Conservation (phyloP, 2,113 vertebrate species). For the Rhombomys opimus region DNA sequence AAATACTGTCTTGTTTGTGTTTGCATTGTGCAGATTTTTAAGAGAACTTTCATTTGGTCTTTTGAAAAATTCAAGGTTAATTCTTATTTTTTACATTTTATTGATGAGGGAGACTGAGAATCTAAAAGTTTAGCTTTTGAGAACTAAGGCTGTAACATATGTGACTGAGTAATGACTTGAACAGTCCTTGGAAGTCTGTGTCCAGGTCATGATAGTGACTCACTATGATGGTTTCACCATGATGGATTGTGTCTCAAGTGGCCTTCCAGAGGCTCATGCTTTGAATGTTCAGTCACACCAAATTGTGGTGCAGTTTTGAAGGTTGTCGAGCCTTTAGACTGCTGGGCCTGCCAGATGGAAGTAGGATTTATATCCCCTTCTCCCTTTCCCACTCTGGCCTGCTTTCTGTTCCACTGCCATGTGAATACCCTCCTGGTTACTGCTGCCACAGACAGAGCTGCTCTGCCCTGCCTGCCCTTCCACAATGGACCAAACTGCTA, state of each 20-base stretch:
- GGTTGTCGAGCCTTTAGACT: neutral
- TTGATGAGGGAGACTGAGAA: neutral
- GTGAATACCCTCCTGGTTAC: neutral
- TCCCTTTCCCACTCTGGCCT: neutral
- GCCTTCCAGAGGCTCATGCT: neutral
- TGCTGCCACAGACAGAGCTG: neutral
- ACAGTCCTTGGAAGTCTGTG: neutral
- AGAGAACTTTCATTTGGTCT: neutral
- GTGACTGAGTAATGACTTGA: neutral
- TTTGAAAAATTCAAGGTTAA: constrained; percentile 23
- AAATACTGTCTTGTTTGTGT: neutral
- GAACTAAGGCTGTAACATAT: neutral
- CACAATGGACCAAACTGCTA: neutral
- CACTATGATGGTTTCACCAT: neutral
- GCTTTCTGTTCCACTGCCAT: neutral
- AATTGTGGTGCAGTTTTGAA: neutral
- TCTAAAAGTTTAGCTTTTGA: neutral
- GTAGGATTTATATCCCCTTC: neutral
- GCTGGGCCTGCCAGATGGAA: neutral
- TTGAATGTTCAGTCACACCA: neutral
- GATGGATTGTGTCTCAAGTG: neutral
- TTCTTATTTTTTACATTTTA: constrained; percentile 37
- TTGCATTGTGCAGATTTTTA: neutral
- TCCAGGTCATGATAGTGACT: neutral
- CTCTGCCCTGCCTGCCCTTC: no score